phyloP scores from a whole-genome alignment of 1,140 invertebrate species.

The Drosophila chauvacae region DNA sequence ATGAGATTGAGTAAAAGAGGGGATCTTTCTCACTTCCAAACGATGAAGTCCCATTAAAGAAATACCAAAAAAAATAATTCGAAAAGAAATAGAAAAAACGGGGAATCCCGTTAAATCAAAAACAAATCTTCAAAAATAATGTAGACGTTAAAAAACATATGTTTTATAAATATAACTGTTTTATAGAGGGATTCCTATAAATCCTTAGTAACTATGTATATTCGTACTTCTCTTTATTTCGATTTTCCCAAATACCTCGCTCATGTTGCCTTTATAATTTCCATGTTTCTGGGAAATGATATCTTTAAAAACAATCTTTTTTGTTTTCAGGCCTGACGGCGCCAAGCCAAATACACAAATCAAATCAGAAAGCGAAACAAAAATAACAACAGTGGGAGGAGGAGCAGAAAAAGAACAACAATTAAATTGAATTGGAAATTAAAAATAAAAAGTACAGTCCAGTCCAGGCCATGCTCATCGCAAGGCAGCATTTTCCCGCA shows the following conservation, averaged over 20 bases:
- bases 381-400: slow-evolving; percentile 36
- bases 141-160: not conserved
- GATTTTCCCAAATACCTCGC: not conserved
- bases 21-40: slow-evolving; percentile 16
- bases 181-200: not conserved
- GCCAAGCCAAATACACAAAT: slow-evolving; percentile 35
- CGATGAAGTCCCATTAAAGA: not conserved
- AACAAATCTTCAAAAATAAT: no score
- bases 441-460: slow-evolving; percentile 65
- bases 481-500: not conserved
- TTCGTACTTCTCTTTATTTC: not conserved
- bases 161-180: not conserved
- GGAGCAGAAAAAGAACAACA: slow-evolving; percentile 40
- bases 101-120: not conserved
- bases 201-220: not conserved
- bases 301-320: slow-evolving; percentile 18
- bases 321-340: not conserved
- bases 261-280: not conserved
- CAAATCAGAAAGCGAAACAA: slow-evolving; percentile 46
- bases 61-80: slow-evolving; percentile 1
- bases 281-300: slow-evolving; percentile 7
- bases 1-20: not conserved
- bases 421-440: slow-evolving; percentile 54
- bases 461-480: not conserved
- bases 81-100: not conserved